Conservation (phyloP, 2,888 invertebrate species). For the Proisotoma minuta region DNA sequence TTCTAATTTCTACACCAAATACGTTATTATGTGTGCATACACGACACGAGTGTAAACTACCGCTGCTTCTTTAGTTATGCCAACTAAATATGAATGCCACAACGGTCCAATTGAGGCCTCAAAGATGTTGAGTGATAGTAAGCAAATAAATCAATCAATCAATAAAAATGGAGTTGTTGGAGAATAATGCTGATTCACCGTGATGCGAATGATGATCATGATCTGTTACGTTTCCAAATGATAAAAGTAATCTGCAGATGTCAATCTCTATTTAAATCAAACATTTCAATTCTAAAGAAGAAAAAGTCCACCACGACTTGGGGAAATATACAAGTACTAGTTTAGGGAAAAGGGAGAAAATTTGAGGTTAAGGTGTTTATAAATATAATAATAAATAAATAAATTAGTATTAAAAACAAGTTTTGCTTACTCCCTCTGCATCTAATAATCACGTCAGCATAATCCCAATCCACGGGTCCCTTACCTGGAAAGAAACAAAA, state of each 20-base stretch:
- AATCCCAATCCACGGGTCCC: slow-evolving; percentile 9
- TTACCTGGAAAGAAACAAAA: slow-evolving; percentile 8
- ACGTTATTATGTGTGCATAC: no score
- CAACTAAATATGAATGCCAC: no score
- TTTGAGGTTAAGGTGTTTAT: neutral
- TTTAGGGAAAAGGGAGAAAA: neutral
- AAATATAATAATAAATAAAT: slow-evolving; percentile 1
- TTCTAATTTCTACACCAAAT: neutral
- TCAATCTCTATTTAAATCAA: neutral
- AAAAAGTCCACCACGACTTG: neutral
- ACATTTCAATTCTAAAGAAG: slow-evolving; percentile 3
- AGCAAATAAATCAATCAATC: slow-evolving; percentile 6
- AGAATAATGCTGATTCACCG: slow-evolving; percentile 3
- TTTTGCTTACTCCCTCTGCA: slow-evolving; percentile 14
- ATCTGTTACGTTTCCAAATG: slow-evolving; percentile 6
- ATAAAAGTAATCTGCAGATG: slow-evolving; percentile 6
- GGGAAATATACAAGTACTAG: no score
- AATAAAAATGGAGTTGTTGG: slow-evolving; percentile 6
- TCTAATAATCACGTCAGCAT: slow-evolving; percentile 14
- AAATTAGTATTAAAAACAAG: slow-evolving; percentile 2
- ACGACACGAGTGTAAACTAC: no score
- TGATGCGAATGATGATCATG: slow-evolving; percentile 4
- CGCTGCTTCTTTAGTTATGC: no score
- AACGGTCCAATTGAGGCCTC: no score
- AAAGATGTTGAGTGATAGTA: slow-evolving; percentile 1